Evolutionary conservation across 2,888 invertebrate genomes (phyloP).

Genomic region (Phragmatobia fuliginosa): DNA sequence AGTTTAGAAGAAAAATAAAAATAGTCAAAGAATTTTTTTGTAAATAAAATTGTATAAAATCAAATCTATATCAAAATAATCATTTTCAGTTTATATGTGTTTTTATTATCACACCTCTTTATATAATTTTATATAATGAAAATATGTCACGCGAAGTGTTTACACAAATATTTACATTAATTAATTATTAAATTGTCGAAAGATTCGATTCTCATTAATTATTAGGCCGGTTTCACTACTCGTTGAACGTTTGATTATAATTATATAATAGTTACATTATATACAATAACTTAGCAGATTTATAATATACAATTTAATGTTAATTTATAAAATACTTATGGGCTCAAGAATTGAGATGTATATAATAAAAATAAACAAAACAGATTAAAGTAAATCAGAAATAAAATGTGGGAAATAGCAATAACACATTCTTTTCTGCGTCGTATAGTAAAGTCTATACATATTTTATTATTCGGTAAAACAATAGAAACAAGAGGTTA

Average conservation of each 20-base stretch:
- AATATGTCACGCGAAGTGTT: slow-evolving; percentile 1
- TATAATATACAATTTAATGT: background rate
- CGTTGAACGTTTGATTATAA: slow-evolving; percentile 70
- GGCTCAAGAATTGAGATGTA: too few relatives aligned
- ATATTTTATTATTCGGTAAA: too few relatives aligned
- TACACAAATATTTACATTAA: slow-evolving; percentile 24
- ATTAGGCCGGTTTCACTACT: slow-evolving; percentile 86
- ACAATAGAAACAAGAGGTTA: too few relatives aligned
- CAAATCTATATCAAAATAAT: slow-evolving; percentile 10
- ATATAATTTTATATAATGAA: background rate
- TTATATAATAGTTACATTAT: slow-evolving; percentile 30
- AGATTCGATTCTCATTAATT: slow-evolving; percentile 64
- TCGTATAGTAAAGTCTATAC: too few relatives aligned
- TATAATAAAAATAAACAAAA: too few relatives aligned
- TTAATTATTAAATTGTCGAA: slow-evolving; percentile 40
- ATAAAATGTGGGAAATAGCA: too few relatives aligned
- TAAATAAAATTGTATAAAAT: slow-evolving; percentile 7
- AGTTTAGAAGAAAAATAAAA: background rate
- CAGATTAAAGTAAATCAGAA: too few relatives aligned
- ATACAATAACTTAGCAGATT: slow-evolving; percentile 16
- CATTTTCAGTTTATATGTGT: background rate
- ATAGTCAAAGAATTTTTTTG: too few relatives aligned
- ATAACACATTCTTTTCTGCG: too few relatives aligned
- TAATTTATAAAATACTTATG: background rate
- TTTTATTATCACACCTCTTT: background rate